These are phyloP conservation scores for Bombus balteatus DNA, from an alignment of 1,140 invertebrate species.

Conservation along the genomic window DNA sequence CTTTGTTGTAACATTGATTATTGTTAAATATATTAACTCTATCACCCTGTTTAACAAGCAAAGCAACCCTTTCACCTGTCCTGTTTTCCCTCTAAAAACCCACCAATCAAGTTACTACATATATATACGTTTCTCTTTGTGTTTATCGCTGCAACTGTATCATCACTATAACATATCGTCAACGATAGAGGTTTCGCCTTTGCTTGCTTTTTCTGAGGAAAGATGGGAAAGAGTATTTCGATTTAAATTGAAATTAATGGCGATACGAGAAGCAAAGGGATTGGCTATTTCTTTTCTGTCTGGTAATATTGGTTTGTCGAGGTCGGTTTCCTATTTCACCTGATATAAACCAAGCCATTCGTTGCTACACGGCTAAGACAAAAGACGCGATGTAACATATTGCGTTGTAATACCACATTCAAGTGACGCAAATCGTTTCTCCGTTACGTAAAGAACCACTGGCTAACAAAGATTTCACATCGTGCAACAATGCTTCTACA, in stretches of 20 bases:
- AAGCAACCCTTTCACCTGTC: no score
- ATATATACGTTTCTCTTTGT: background rate
- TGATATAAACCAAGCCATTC: background rate
- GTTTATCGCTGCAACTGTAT: slow-evolving; percentile 11
- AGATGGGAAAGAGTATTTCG: background rate
- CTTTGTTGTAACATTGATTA: no score
- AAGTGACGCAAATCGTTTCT: background rate
- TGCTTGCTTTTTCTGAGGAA: background rate
- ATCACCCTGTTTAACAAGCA: no score
- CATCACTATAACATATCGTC: background rate
- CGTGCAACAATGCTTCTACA: background rate
- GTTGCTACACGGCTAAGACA: background rate
- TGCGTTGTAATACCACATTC: background rate
- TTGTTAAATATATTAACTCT: no score
- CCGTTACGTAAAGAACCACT: no score
- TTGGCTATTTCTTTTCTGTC: background rate
- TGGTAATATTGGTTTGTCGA: background rate
- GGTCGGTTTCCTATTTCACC: background rate
- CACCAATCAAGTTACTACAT: no score
- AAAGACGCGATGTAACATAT: background rate
- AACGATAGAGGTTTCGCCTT: slow-evolving; percentile 5
- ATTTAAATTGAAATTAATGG: slow-evolving; percentile 37
- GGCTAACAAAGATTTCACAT: background rate
- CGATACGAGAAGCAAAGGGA: no score
- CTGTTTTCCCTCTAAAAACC: no score